A percentile compares a stretch with the other conserved stretches of the same genome.
Evolutionary conservation across 1,140 invertebrate genomes (phyloP).

Genomic region (Diprion similis): DNA sequence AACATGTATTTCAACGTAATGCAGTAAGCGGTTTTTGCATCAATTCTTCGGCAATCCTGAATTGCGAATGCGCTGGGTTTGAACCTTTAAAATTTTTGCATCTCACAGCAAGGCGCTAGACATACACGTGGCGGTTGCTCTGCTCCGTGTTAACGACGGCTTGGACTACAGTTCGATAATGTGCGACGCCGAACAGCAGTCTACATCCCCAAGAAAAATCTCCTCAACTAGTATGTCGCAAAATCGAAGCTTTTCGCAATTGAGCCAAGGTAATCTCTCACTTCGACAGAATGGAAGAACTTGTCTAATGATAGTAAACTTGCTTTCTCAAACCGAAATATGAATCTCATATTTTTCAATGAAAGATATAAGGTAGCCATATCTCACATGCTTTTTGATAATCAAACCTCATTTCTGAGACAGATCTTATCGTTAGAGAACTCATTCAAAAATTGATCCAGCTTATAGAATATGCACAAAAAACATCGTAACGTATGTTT

Average conservation of each 20-base stretch:
- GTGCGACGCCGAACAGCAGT: constrained; percentile 59
- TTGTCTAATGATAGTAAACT: background rate
- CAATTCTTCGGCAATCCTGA: constrained; percentile 17
- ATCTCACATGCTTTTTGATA: background rate
- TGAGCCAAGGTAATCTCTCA: constrained; percentile 66
- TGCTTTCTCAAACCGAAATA: background rate
- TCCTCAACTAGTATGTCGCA: constrained; percentile 50
- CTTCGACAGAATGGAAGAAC: background rate
- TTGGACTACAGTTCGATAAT: constrained; percentile 74
- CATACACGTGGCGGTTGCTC: constrained; percentile 87
- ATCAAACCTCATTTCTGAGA: background rate
- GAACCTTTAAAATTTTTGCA: constrained; percentile 20
- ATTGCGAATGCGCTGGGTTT: constrained; percentile 11
- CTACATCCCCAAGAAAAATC: constrained; percentile 34
- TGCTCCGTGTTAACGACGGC: constrained; percentile 84
- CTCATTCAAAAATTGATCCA: too few relatives aligned
- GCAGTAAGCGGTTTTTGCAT: constrained; percentile 75
- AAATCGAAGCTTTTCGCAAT: constrained; percentile 70
- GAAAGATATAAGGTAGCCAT: background rate
- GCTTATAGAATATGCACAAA: too few relatives aligned
- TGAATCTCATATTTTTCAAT: background rate
- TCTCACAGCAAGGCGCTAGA: constrained; percentile 87
- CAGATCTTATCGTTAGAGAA: background rate
- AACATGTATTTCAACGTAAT: constrained; percentile 90
- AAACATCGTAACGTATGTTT: too few relatives aligned